A percentile compares a stretch with the other conserved stretches of the same genome.
phyloP scores from a whole-genome alignment of 2,113 vertebrate genomes.

The Pelodiscus sinensis region DNA sequence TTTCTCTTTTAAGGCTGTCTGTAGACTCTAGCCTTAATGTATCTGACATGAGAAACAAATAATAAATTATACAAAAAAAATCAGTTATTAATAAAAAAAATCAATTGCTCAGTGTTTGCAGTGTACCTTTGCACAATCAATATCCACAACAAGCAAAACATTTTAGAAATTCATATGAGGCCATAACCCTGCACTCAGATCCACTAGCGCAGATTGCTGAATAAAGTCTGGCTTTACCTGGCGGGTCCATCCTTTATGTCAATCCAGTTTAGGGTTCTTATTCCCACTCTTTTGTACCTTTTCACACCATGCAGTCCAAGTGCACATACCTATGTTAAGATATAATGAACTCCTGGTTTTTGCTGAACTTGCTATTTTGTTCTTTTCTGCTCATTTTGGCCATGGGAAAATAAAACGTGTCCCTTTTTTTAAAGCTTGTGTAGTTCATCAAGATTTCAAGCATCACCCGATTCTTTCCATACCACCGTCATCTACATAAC shows the following conservation, averaged over 20 bases:
- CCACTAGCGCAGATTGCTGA: conserved; percentile 6
- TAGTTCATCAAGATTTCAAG: background rate
- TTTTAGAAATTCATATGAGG: background rate
- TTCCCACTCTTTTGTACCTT: background rate
- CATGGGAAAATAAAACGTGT: fast-evolving
- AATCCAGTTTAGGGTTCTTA: background rate
- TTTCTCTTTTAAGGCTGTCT: background rate
- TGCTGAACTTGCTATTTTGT: background rate
- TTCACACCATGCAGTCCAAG: fast-evolving
- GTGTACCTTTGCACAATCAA: background rate
- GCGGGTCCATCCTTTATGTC: background rate
- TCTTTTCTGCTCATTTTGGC: background rate
- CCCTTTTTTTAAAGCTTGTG: background rate
- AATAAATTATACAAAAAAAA: background rate
- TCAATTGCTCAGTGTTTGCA: background rate
- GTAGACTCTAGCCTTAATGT: background rate
- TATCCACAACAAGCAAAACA: conserved; percentile 5
- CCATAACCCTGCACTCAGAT: background rate
- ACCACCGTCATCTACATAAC: background rate
- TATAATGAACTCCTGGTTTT: background rate
- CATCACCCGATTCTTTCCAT: background rate
- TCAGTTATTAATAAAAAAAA: conserved; percentile 11
- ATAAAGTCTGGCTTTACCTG: background rate
- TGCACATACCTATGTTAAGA: background rate
- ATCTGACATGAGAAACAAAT: conserved; percentile 1